Base-by-base conservation (phyloP, 2,888 invertebrate genomes). In the Brenthis daphne region DNA sequence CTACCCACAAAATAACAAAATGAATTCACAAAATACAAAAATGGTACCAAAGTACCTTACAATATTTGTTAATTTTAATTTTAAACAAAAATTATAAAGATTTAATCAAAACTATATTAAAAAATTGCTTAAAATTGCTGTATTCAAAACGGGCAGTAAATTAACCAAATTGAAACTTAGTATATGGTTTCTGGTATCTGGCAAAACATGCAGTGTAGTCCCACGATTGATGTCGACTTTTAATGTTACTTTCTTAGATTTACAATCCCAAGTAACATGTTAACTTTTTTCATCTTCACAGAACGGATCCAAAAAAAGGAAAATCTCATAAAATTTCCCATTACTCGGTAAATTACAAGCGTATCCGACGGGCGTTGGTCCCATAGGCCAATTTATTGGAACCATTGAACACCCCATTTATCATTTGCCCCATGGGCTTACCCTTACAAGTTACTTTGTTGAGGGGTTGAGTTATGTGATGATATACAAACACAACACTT, bases 361-460 rank as follows among this genome's bases (percentile, higher is more conserved):
- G 64, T 67, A 66, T 71, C 68, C 70, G 71, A 68, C 68, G 57
- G 73, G 55, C 53, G 37, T 33, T 53, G 58, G 70, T 74, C 77
- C 77, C 77, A 63, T 69, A 73, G 77, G 77, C 72, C 74, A 74
- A 71, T 75, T 77, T 73, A 73, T 57, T 56, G 61, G 56, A 56
- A 51, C 43, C 67, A 61, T 68, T 57, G 65, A 64, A 71, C 65
- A 57, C 68, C 63, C 65, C 71, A 73, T 71, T 70, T 24, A 64
- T 69, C 69, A 70, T 54, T 20, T 11, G 53, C 50, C 68, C 64
- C 61, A 47, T 63, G 65, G 56, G 65, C 58, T 29, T 64, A 56
- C 57, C 57, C 64, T 53, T 56, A 16, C 16, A 60, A 50, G 53
- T 47, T 55, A 64, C n/a, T 20, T 56, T 51, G 55, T 63, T 13